These are phyloP conservation scores for Sepiola atlantica DNA, from an alignment of 2,888 invertebrate species.

Conservation along the genomic window DNA sequence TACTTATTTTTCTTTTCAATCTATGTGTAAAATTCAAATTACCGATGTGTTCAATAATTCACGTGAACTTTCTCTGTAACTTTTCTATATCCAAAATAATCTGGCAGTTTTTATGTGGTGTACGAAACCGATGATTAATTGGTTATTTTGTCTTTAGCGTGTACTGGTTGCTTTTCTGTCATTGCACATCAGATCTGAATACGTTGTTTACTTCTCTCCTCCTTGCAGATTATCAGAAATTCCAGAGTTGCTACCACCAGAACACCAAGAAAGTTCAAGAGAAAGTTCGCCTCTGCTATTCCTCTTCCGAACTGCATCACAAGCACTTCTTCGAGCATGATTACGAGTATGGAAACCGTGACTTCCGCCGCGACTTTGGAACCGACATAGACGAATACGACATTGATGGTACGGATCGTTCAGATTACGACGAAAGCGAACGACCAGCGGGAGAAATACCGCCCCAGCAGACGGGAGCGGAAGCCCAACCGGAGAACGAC, in stretches of 20 bases:
- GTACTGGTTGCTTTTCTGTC: not conserved
- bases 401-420: not conserved
- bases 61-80: too few species aligned
- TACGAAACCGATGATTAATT: too few species aligned
- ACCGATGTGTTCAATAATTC: too few species aligned
- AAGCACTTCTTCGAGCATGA: conserved; percentile 40
- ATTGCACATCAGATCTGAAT: not conserved
- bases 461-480: not conserved
- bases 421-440: not conserved
- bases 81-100: too few species aligned
- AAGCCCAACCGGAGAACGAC: not conserved
- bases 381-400: not conserved
- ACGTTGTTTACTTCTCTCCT: not conserved
- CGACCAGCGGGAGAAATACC: not conserved
- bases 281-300: conserved; percentile 23
- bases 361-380: conserved; percentile 33
- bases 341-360: conserved; percentile 24
- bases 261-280: conserved; percentile 37
- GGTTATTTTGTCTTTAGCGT: not conserved
- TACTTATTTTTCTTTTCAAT: too few species aligned
- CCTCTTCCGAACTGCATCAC: not conserved
- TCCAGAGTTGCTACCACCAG: conserved; percentile 22
- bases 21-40: too few species aligned
- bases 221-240: conserved; percentile 37
- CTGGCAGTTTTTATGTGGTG: too few species aligned